Conservation (phyloP, 2,888 invertebrate species). For the Melitaea athalia region DNA sequence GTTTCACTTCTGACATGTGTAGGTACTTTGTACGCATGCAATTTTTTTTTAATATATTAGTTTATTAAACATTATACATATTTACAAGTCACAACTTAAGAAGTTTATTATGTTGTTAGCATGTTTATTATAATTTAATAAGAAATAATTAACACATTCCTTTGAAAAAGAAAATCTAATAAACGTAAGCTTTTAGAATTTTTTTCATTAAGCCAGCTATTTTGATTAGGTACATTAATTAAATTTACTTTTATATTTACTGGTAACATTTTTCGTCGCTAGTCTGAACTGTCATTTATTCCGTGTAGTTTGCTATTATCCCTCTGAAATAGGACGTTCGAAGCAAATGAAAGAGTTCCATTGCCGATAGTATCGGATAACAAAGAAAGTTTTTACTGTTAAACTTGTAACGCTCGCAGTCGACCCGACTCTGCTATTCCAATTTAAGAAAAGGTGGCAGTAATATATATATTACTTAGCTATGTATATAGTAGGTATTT, state of each 20-base stretch:
- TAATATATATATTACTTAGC: constrained; percentile 53
- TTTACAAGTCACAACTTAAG: too few relatives aligned
- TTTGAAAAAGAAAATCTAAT: neutral
- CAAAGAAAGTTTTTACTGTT: constrained; percentile 80
- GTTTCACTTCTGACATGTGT: too few relatives aligned
- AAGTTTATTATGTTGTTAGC: neutral
- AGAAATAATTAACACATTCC: constrained; percentile 1
- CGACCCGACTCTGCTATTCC: constrained; percentile 71
- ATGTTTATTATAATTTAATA: neutral
- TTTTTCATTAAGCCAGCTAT: constrained; percentile 8
- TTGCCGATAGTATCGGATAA: constrained; percentile 73
- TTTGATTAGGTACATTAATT: constrained; percentile 3
- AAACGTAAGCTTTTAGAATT: neutral
- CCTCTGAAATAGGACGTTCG: constrained; percentile 50
- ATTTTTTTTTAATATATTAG: too few relatives aligned
- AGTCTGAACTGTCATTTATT: constrained; percentile 40
- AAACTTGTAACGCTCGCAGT: constrained; percentile 62
- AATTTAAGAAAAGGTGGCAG: constrained; percentile 70
- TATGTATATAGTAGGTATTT: constrained; percentile 33
- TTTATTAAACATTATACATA: too few relatives aligned
- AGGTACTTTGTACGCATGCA: too few relatives aligned
- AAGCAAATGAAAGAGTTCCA: constrained; percentile 68
- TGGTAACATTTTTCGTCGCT: neutral
- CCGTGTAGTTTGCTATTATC: constrained; percentile 48
- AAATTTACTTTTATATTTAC: neutral